A percentile compares a stretch with the other conserved stretches of the same genome.
Conservation (phyloP, 2,797 vertebrate species). For the Luscinia megarhynchos region DNA sequence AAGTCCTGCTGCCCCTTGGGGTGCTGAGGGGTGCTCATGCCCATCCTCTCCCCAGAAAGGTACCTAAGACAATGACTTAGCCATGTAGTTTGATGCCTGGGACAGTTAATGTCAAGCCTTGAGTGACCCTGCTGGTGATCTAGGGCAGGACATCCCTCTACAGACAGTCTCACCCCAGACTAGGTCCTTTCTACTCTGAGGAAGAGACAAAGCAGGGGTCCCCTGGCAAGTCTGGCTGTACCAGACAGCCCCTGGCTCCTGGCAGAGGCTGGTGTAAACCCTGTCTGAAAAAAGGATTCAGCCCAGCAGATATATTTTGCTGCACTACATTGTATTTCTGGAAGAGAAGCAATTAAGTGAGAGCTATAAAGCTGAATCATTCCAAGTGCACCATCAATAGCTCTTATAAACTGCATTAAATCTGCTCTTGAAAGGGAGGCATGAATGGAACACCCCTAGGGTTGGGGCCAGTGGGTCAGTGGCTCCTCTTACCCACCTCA, state of each 20-base stretch:
- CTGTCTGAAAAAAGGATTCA: not conserved
- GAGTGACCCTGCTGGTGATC: not conserved
- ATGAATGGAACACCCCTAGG: rapidly evolving
- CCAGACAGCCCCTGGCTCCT: not conserved
- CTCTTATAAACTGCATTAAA: not conserved
- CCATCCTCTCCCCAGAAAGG: not conserved
- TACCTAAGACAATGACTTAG: not conserved
- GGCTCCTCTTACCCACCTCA: not conserved
- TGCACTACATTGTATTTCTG: not conserved
- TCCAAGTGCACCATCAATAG: not conserved
- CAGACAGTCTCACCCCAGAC: not conserved
- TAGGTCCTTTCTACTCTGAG: not conserved
- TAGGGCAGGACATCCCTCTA: not conserved
- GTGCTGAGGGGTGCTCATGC: not conserved
- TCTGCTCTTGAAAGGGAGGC: not conserved
- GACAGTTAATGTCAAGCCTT: not conserved
- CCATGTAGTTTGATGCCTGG: not conserved
- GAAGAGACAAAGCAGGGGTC: not conserved
- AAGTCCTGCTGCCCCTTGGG: not conserved
- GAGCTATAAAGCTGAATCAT: not conserved
- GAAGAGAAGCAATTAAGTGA: not conserved
- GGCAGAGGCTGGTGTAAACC: not conserved
- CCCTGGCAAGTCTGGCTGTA: rapidly evolving
- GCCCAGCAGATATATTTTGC: not conserved
- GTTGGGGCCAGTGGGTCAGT: rapidly evolving